phyloP scores from a whole-genome alignment of 2,797 vertebrate species.

The Hydrolagus colliei region DNA sequence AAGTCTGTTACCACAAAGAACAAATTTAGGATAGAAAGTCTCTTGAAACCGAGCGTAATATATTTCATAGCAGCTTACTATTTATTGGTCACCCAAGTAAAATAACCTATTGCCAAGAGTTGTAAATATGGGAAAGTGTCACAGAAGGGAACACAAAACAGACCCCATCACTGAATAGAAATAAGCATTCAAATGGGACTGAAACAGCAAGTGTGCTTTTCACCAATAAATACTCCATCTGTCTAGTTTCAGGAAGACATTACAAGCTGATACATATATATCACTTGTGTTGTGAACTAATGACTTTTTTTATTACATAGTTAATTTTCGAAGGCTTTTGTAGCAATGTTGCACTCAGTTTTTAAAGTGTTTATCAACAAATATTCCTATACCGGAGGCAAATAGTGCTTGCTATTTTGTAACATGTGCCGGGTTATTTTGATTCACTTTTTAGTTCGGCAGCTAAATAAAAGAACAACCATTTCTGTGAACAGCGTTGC shows the following conservation, averaged over 20 bases:
- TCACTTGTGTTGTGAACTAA: too few relatives aligned
- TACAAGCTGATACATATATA: too few relatives aligned
- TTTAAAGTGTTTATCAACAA: constrained; percentile 4
- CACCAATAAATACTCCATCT: background rate
- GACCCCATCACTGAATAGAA: background rate
- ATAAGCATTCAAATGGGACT: background rate
- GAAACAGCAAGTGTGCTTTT: background rate
- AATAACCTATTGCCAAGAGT: background rate
- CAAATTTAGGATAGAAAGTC: background rate
- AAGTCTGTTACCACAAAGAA: background rate
- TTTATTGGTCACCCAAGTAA: background rate
- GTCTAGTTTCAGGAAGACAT: background rate
- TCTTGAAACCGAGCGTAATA: background rate
- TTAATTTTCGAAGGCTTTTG: background rate
- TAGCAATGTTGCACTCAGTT: background rate
- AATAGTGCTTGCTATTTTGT: background rate
- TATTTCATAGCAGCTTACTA: background rate
- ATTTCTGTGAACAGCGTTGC: background rate
- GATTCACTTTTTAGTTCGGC: background rate
- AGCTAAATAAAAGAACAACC: background rate
- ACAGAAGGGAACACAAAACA: too few relatives aligned
- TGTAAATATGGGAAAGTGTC: background rate
- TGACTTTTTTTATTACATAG: background rate
- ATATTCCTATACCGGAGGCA: background rate
- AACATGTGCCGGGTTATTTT: background rate